Base-by-base conservation (phyloP, 2,888 invertebrate genomes). In the Synergus laeviventris region DNA sequence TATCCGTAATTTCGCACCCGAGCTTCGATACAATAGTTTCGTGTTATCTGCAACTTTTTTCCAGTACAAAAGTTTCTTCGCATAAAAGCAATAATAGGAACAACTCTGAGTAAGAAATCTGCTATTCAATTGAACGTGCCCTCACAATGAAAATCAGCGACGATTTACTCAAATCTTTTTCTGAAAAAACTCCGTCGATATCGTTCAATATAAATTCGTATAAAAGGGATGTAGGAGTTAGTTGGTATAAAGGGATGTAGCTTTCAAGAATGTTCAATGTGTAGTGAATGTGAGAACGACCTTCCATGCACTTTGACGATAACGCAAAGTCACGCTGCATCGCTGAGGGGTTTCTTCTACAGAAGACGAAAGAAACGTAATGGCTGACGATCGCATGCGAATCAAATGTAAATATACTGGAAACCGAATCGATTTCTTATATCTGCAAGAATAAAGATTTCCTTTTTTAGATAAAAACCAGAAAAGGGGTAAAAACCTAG, bases 81-180 rank as follows among this genome's bases (percentile, higher is more conserved):
- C 14, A 39, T 64, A 14, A 18, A 64, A 64, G n/a, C 42, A 21
- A 64, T 42, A 64, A 64, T 42, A 42, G 24, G 21, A 64, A 64
- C 42, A 42, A 59, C 59, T 59, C 21, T 24, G 39, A 64, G 5
- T 21, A 18, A 39, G 21, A 64, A 42, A 64, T 21, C 42, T 64
- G 42, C 64, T 42, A 39, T 42, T 42, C 64, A 42, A 39, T 24
- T 42, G 64, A 64, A 42, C 21, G 1, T 21, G 21, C 21, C 14
- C 21, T 21, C 42, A 64, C 64, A 64, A 64, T 42, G 42, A 64
- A 64, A 64, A 42, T 64, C 39, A 14, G 21, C 12, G 39, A 21
- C 64, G 12, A 64, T 42, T 64, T 64, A 64, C 64, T 64, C 14
- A 21, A 64, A 38, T 8, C n/a, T 42, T 64, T 64, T 14, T 39